These are phyloP conservation scores for Psittacara wagleri DNA, from an alignment of 2,113 vertebrate genomes.

Conservation along the genomic window DNA sequence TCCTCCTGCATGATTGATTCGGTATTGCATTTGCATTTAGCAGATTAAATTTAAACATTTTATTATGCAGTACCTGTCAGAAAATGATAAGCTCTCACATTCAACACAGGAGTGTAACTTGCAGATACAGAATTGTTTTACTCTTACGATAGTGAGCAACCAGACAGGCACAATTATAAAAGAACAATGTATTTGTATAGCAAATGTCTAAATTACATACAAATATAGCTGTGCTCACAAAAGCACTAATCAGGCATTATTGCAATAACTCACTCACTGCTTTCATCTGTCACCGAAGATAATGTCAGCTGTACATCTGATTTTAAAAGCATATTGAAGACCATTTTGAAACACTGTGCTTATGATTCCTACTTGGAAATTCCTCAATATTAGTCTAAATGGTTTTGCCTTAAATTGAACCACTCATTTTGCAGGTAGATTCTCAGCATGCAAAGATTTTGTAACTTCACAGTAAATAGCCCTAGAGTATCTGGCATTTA, in stretches of 20 bases:
- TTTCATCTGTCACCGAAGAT: neutral
- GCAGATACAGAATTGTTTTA: neutral
- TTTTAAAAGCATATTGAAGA: neutral
- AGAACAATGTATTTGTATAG: neutral
- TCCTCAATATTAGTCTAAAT: neutral
- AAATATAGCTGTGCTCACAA: neutral
- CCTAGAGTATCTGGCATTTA: neutral
- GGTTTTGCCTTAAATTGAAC: neutral
- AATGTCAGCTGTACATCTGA: neutral
- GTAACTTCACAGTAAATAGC: neutral
- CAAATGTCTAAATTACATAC: neutral
- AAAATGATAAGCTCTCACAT: conserved; percentile 4
- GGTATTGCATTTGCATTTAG: neutral
- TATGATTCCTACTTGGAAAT: neutral
- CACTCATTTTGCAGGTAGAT: neutral
- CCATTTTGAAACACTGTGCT: neutral
- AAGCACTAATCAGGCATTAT: neutral
- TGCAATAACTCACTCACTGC: neutral
- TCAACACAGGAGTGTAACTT: neutral
- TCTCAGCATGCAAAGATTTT: neutral
- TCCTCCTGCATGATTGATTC: neutral
- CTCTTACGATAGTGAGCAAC: neutral
- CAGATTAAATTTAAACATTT: conserved; percentile 11
- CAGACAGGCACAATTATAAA: neutral
- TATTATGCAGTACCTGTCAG: neutral